Base-by-base conservation (phyloP, 53 echinoderm and acorn worm species). In the Echinarachnius parma region DNA sequence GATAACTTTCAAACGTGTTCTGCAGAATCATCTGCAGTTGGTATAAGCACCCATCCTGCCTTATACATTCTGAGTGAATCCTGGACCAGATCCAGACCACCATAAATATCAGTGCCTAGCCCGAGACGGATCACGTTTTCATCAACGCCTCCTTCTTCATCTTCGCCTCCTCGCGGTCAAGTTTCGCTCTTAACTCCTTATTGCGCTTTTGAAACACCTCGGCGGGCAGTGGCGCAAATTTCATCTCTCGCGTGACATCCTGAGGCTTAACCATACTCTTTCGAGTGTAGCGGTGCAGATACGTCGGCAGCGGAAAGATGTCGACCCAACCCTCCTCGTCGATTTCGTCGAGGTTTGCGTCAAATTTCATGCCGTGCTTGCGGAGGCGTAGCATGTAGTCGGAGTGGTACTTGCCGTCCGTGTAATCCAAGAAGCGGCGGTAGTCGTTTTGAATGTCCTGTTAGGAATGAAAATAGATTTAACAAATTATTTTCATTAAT, bases 371-470 rank as follows among this genome's bases (percentile, higher is more conserved):
- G 28, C 96, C 96, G 18, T 96, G 96, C 47, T 96, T 96, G 28
- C 90, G 72, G 3, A 96, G 60, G 31, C 91, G 81, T 80, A 96
- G 82, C 80, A 96, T 62, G 54, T 96, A 96, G 79, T 96, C 96
- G 0, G 96, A 96, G 77, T 96, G 96, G 34, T 96, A 96, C 37
- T 79, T 86, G 42, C 96, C 96, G 18, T 96, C 96, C 10, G 90
- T 90, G 88, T 91, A 96, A 53, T 96, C 90, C 54, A 96, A 60
- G 79, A 96, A 96, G 13, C 86, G 79, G 52, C 82, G 81, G 72
- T 96, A 96, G 66, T 96, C 96, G 19, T 86, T 49, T 62, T 96
- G 96, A 47, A 96, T 76, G 61, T 92, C 96, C 96, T 95, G 68
- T 25, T 55, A 28, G 42, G 37, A 14, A 13, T 63, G 2, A 28